A percentile compares a stretch with the other conserved stretches of the same genome.
These are phyloP conservation scores for Pristionchus arcanus DNA, from an alignment of 2,888 invertebrate species.

Conservation along the genomic window DNA sequence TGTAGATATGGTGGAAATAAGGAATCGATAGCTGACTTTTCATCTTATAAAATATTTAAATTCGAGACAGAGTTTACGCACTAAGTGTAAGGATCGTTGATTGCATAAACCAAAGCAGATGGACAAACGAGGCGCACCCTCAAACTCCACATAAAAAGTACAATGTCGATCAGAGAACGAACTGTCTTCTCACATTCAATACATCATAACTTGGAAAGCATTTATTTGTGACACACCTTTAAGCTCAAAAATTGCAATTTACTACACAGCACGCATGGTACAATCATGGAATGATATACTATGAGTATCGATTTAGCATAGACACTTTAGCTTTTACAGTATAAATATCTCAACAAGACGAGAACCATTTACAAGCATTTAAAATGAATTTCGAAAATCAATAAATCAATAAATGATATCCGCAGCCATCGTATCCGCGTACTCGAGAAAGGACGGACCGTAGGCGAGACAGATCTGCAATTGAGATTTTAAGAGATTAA, in stretches of 20 bases:
- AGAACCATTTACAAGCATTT: background rate
- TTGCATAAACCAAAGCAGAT: no score
- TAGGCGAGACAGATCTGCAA: slow-evolving; percentile 72
- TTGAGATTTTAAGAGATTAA: background rate
- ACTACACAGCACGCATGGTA: background rate
- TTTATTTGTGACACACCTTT: background rate
- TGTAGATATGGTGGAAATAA: background rate
- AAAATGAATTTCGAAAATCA: background rate
- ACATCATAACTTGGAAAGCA: background rate
- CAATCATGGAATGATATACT: background rate
- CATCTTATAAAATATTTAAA: no score
- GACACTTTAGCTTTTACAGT: background rate
- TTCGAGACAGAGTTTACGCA: no score
- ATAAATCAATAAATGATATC: slow-evolving; percentile 53
- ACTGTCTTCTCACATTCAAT: background rate
- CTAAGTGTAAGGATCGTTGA: no score
- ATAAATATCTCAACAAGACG: background rate
- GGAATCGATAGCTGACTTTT: background rate
- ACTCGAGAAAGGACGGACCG: slow-evolving; percentile 71
- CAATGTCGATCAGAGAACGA: slow-evolving; percentile 1
- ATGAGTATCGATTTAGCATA: background rate
- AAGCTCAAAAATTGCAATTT: background rate
- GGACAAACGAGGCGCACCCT: no score
- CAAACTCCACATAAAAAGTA: background rate
- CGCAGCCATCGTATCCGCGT: slow-evolving; percentile 65